Evolutionary conservation across 2,888 invertebrate species (phyloP), one percentile per base, ranked within the genome.

Genomic region (Elaeidobius kamerunicus): DNA sequence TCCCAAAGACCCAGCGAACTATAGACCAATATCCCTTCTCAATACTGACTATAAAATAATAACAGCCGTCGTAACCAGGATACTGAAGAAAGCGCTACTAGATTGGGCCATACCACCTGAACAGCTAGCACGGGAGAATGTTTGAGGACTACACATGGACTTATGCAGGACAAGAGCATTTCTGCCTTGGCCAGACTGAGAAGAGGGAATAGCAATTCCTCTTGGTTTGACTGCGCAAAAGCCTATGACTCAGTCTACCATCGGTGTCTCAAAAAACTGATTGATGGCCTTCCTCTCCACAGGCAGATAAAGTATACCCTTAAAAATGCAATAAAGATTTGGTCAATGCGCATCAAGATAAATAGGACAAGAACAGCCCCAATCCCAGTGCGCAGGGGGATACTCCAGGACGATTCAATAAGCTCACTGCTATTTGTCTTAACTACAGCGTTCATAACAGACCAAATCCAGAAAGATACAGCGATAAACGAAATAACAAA

Each of bases 41-140:
- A 66, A 66, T 40, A 47, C 58, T 0, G 57, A 63, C 35, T 57
- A 61, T 11, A 67, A 67, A 39, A 57, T 66, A 3, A 48, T 64
- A 5, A 63, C 63, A 1, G 42, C 52, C 15, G 40, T 59, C 2
- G 28, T 65, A 15, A 52, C 32, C n/a, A 27, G 59, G 3, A 36
- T 40, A 4, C 34, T 61, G 1, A 45, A 52, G 9, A 19, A 36
- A 14, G 23, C 9, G 7, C 17, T 58, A 40, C 57, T 55, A 4
- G 40, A 55, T 1, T 54, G 56, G 56, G 55, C 56, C 12, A 45
- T 50, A 4, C 60, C 62, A 1, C 35, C 41, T 5, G 52, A 57
- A 28, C 61, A 62, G 30, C 23, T 62, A 11, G 53, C 60, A 1
- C 53, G 60, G 14, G 45, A 48, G 32, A 42, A 52, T 7, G 48